phyloP scores from a whole-genome alignment of 2,888 invertebrate species.

The Heteromurus nitidus region DNA sequence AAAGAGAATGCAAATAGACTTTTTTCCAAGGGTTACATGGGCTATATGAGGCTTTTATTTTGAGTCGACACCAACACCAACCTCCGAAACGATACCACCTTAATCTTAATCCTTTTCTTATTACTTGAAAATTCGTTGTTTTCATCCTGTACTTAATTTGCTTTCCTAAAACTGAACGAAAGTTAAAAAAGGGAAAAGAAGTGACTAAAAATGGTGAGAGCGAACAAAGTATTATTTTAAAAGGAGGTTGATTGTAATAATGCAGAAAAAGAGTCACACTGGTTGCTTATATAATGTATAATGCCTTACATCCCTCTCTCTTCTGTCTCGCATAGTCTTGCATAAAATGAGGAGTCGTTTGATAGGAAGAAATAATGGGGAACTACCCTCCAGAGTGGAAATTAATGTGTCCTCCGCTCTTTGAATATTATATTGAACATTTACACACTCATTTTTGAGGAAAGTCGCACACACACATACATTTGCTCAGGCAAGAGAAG shows the following conservation, averaged over 20 bases:
- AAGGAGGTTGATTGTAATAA: conserved; percentile 43
- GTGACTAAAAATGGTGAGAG: not conserved
- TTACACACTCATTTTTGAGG: conserved; percentile 32
- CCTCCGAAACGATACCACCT: conserved; percentile 57
- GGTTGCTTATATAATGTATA: conserved; percentile 22
- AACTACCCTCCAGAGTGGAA: conserved; percentile 60
- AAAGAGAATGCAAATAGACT: conserved; percentile 72
- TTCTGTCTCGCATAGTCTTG: not conserved
- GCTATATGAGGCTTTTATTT: conserved; percentile 36
- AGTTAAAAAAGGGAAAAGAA: conserved; percentile 24
- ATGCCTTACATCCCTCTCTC: conserved; percentile 24
- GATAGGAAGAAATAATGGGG: conserved; percentile 40
- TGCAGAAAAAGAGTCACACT: conserved; percentile 32
- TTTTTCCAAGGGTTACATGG: conserved; percentile 41
- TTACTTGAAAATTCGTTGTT: conserved; percentile 59
- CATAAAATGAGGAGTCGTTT: not conserved
- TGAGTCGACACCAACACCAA: conserved; percentile 39
- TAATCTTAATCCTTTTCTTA: conserved; percentile 65
- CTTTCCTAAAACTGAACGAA: conserved; percentile 45
- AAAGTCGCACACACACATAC: conserved; percentile 41
- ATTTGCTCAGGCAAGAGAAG: no score
- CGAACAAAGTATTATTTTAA: conserved; percentile 20
- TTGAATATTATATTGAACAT: conserved; percentile 64
- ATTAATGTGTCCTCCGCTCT: conserved; percentile 60
- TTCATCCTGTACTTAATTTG: conserved; percentile 38